These are phyloP conservation scores for Macrotis lagotis DNA, from an alignment of 2,113 vertebrate species.

Conservation along the genomic window DNA sequence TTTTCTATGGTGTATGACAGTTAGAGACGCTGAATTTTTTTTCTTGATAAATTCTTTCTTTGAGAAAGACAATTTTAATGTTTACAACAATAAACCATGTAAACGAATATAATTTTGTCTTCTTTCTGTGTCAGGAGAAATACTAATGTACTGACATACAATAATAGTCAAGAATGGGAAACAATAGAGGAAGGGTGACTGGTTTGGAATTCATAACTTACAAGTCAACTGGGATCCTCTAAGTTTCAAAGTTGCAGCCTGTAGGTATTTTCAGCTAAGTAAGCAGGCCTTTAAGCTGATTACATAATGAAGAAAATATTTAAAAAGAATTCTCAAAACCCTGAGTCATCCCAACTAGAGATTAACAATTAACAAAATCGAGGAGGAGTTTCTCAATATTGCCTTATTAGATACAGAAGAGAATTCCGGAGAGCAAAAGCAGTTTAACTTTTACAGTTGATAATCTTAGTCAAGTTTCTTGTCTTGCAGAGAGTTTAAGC, in stretches of 20 bases:
- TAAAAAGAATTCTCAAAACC: slow-evolving; percentile 50
- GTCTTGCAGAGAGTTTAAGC: slow-evolving; percentile 23
- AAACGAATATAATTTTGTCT: slow-evolving; percentile 85
- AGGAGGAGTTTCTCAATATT: slow-evolving; percentile 26
- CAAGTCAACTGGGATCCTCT: slow-evolving; percentile 1
- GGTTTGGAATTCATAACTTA: slow-evolving; percentile 53
- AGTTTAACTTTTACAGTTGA: slow-evolving; percentile 48
- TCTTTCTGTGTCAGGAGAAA: slow-evolving; percentile 78
- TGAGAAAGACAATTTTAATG: slow-evolving; percentile 98
- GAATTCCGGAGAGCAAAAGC: slow-evolving; percentile 17
- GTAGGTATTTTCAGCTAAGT: slow-evolving; percentile 16
- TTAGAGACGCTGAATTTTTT: slow-evolving; percentile 85
- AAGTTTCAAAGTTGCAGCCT: slow-evolving; percentile 45
- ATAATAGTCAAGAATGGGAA: background rate
- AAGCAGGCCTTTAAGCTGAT: slow-evolving; percentile 20
- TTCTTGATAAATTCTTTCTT: slow-evolving; percentile 90
- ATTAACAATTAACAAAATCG: slow-evolving; percentile 51
- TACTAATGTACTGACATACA: background rate
- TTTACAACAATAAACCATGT: slow-evolving; percentile 97
- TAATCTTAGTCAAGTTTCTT: slow-evolving; percentile 32
- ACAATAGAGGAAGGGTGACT: background rate
- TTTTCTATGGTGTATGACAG: slow-evolving; percentile 88
- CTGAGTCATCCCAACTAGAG: slow-evolving; percentile 31
- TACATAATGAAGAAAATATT: slow-evolving; percentile 43
- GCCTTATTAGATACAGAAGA: slow-evolving; percentile 19